Base-by-base conservation (phyloP, 2,797 vertebrate genomes). In the Pelodytes ibericus region DNA sequence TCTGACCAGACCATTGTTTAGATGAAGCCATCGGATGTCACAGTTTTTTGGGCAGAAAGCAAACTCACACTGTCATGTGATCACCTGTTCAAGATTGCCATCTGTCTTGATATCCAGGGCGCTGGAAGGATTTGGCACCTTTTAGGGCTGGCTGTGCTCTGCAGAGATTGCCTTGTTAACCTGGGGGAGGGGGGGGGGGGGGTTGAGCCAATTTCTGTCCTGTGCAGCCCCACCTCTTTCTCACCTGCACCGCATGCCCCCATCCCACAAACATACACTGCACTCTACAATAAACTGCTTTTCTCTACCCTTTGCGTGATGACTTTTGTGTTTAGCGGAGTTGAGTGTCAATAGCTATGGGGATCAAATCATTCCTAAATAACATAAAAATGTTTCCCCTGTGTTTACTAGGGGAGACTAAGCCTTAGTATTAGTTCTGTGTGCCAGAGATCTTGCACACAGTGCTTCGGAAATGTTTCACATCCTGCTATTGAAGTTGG, bases 201-300 rank as follows among this genome's bases (percentile, higher is more conserved):
- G 5, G 16, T 18, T 49, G 10, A 31, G 39, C 36, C 22, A 8
- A 3, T 47, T 66, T 27, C 8, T 41, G 4, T 36, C 63, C 22
- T 63, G 39, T 56, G 65, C 39, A 36, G 58, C 47, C n/a, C 39
- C 64, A 10, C 20, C 20, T 39, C 18, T 58, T 39, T 16, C 60
- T 39, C 60, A 47, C 44, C 36, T 56, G 61, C 64, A 62, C 71
- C 30, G 41, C 15, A 16, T 44, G 44, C 16, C 51, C 30, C 53
- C 74, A 61, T 76, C 33, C 74, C 31, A 71, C 16, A n/a, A n/a
- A n/a, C n/a, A n/a, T n/a, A n/a, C 22, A 33, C 49, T 13, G 27
- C 57, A 30, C 77, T 71, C n/a, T 67, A 33, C 64, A 79, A 69
- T 73, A 79, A 79, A 68, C 13, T 15, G 64, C 64, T 72, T 78